Percentiles rank a stretch among this genome's conserved stretches.
phyloP scores from a whole-genome alignment of 2,797 vertebrate species.

The Paramormyrops hopkinsi region DNA sequence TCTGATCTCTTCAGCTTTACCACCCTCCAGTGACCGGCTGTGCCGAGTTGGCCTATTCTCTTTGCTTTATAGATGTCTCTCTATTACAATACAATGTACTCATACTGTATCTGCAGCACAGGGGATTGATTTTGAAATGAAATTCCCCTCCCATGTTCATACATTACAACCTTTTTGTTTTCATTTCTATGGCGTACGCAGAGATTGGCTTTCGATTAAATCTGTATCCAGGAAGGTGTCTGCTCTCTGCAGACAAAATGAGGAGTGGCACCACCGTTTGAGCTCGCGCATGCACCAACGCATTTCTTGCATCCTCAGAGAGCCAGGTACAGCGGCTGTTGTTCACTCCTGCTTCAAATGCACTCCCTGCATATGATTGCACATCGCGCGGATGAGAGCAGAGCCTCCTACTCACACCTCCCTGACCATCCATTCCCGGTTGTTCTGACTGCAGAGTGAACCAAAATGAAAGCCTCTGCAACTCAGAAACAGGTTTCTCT shows the following conservation, averaged over 20 bases:
- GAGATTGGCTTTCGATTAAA: background rate
- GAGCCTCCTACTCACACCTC: background rate
- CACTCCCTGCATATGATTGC: background rate
- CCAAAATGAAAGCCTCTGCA: background rate
- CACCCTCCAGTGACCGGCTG: conserved; percentile 19
- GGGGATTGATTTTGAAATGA: conserved; percentile 17
- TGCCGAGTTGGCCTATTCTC: conserved; percentile 19
- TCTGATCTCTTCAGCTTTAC: conserved; percentile 20
- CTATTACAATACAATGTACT: conserved; percentile 11
- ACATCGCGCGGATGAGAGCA: background rate
- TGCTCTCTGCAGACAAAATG: background rate
- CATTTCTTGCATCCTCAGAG: background rate
- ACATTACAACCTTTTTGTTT: background rate
- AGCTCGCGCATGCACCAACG: background rate
- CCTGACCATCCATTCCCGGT: background rate
- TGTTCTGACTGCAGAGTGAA: background rate
- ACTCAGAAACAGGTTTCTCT: background rate
- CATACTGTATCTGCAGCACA: conserved; percentile 10
- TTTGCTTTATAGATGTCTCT: conserved; percentile 21
- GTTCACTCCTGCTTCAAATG: background rate
- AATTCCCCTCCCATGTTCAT: background rate
- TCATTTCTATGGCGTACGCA: background rate
- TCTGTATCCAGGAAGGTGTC: background rate
- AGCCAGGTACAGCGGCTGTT: background rate
- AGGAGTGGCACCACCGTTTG: background rate